phyloP scores from a whole-genome alignment of 1,140 invertebrate species.

The Fopius arisanus region DNA sequence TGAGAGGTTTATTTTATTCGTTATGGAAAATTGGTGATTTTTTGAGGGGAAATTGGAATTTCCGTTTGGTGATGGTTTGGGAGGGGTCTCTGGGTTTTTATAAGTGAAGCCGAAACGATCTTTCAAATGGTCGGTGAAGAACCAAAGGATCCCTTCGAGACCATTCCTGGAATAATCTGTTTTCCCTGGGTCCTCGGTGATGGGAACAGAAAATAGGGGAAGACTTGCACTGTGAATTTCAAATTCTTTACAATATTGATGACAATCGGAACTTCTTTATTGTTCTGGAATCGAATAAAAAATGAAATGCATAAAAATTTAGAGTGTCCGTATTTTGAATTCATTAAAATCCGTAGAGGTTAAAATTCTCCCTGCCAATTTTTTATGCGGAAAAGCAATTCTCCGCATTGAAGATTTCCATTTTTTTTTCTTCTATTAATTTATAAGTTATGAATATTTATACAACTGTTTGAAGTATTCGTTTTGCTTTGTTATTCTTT shows the following conservation, averaged over 20 bases:
- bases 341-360: too few species aligned
- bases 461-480: too few species aligned
- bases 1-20: too few species aligned
- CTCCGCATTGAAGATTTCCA: too few species aligned
- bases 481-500: too few species aligned
- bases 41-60: not conserved
- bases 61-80: not conserved
- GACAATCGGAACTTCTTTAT: not conserved
- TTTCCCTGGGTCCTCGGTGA: not conserved
- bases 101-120: constrained; percentile 5
- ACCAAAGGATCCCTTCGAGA: constrained; percentile 7
- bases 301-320: too few species aligned
- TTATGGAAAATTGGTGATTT: not conserved
- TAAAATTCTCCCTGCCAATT: too few species aligned
- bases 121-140: constrained; percentile 7
- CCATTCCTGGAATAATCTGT: not conserved
- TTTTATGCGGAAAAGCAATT: too few species aligned
- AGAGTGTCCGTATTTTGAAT: too few species aligned
- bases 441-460: too few species aligned
- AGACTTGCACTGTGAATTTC: not conserved
- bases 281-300: not conserved
- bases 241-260: not conserved
- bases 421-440: too few species aligned
- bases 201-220: not conserved
- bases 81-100: not conserved